Conservation (phyloP, 2,113 vertebrate species). For the Catharus fuscescens region DNA sequence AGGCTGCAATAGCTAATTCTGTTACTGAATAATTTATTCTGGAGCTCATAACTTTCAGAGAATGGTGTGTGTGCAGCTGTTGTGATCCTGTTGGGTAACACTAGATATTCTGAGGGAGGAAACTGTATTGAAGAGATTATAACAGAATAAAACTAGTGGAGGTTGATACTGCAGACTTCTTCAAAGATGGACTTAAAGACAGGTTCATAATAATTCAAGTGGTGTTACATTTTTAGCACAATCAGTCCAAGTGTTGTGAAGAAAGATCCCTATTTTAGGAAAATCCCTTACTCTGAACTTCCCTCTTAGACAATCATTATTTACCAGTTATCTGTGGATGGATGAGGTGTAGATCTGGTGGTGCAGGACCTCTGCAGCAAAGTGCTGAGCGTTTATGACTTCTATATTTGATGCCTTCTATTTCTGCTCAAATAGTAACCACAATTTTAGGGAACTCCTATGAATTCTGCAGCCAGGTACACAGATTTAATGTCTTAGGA, state of each 20-base stretch:
- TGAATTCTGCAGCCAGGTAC: neutral
- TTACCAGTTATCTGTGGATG: neutral
- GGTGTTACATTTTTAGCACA: neutral
- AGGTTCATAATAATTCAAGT: neutral
- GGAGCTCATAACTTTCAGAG: neutral
- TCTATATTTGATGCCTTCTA: accelerated
- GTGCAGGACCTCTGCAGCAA: neutral
- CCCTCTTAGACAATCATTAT: neutral
- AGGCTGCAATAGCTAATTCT: neutral
- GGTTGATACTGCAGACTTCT: neutral
- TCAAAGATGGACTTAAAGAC: neutral
- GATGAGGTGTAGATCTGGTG: neutral
- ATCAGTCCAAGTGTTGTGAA: neutral
- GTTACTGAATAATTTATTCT: neutral
- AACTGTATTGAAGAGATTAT: neutral
- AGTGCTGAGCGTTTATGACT: neutral
- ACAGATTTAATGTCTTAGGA: neutral
- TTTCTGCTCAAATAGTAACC: neutral
- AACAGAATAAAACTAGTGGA: neutral
- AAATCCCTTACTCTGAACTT: neutral
- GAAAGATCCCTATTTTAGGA: neutral
- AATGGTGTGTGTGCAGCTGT: neutral
- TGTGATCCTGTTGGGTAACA: neutral
- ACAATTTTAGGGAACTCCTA: neutral
- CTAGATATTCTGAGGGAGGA: neutral